phyloP scores from a whole-genome alignment of 1,140 invertebrate genomes.

The Lerema accius region DNA sequence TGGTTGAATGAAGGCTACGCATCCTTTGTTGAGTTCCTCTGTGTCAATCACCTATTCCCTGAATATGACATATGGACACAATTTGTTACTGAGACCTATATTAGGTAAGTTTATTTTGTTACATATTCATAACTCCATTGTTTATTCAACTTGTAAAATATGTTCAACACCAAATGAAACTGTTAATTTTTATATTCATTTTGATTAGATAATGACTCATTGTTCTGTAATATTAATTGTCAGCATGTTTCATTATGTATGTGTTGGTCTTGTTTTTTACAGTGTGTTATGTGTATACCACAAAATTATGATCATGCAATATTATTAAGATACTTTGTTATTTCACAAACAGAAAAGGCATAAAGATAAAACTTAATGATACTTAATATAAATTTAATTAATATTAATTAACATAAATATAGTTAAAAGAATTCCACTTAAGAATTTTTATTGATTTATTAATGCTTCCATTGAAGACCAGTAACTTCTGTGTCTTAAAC shows the following conservation, averaged over 20 bases:
- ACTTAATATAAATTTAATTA: too few species aligned
- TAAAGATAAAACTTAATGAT: too few species aligned
- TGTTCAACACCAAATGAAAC: background rate
- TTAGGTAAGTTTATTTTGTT: slow-evolving; percentile 65
- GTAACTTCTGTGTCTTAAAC: too few species aligned
- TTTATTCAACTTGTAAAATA: background rate
- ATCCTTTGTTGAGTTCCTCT: slow-evolving; percentile 94
- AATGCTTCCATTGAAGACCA: too few species aligned
- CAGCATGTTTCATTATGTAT: slow-evolving; percentile 1
- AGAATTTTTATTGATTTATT: too few species aligned
- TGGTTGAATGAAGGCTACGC: slow-evolving; percentile 98
- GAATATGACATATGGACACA: slow-evolving; percentile 97
- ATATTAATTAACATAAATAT: too few species aligned
- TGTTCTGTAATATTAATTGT: background rate
- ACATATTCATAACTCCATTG: slow-evolving; percentile 5
- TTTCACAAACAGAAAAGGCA: too few species aligned
- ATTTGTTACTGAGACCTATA: slow-evolving; percentile 93
- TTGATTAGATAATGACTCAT: background rate
- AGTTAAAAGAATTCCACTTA: too few species aligned
- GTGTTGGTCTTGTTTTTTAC: background rate
- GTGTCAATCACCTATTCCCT: slow-evolving; percentile 93
- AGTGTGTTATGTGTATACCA: too few species aligned
- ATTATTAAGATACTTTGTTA: too few species aligned
- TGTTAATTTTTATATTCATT: background rate
- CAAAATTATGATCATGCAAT: too few species aligned